Evolutionary conservation across 2,113 vertebrate species (phyloP).

Genomic region (Lepus timidus): DNA sequence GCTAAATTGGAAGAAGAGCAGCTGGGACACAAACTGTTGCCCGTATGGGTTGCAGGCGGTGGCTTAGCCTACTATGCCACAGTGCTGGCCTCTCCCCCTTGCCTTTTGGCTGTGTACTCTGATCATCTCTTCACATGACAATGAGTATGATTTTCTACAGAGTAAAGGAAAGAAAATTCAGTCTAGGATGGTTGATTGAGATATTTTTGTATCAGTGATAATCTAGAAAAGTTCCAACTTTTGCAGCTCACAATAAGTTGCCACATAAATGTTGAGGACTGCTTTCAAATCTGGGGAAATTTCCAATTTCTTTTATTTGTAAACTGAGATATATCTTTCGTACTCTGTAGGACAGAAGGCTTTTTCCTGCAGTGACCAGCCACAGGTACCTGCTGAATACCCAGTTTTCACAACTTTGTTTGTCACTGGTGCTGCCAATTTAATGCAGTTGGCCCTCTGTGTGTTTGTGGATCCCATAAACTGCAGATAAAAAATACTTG

Average conservation of each 20-base stretch:
- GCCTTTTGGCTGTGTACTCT: neutral
- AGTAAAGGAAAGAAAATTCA: neutral
- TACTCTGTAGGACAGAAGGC: too few species aligned
- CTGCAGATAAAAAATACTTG: too few species aligned
- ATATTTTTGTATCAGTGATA: slow-evolving; percentile 39
- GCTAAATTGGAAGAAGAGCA: too few species aligned
- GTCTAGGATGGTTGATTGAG: neutral
- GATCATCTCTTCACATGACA: neutral
- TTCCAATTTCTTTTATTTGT: neutral
- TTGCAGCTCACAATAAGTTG: neutral
- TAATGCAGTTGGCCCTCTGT: neutral
- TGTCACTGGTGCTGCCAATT: neutral
- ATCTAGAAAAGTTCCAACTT: slow-evolving; percentile 17
- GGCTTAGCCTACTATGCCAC: too few species aligned
- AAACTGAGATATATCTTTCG: neutral
- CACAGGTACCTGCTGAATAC: too few species aligned
- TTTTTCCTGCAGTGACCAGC: too few species aligned
- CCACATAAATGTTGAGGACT: neutral
- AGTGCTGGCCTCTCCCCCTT: too few species aligned
- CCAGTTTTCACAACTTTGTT: too few species aligned
- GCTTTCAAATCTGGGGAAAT: neutral
- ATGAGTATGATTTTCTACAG: neutral
- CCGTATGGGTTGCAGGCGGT: too few species aligned
- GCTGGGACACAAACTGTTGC: too few species aligned
- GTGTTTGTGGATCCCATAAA: too few species aligned